Conservation (phyloP, 2,113 vertebrate genomes). For the Eurypyga helias region DNA sequence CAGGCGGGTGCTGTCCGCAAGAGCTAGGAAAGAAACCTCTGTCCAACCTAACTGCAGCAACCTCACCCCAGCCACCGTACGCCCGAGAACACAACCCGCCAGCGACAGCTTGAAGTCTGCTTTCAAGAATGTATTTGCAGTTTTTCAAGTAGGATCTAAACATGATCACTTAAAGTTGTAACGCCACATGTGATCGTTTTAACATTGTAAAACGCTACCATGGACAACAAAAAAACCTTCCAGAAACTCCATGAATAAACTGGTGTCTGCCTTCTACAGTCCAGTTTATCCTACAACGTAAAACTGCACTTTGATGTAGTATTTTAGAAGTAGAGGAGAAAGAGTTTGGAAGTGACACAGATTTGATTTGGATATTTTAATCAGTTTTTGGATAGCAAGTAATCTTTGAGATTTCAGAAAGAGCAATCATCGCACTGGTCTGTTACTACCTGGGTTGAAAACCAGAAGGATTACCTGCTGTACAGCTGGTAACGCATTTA, state of each 20-base stretch:
- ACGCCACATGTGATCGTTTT: neutral
- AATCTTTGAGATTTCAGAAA: neutral
- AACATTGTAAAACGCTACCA: neutral
- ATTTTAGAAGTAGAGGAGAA: neutral
- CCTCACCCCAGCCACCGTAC: too few species aligned
- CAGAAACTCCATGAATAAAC: neutral
- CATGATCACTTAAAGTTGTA: accelerated
- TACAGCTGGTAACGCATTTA: accelerated
- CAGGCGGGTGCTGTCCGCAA: neutral
- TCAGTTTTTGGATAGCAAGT: neutral
- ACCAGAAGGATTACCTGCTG: accelerated
- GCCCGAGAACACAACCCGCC: neutral
- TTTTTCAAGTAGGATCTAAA: neutral
- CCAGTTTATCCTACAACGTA: neutral
- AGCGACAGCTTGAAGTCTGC: neutral
- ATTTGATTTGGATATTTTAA: neutral
- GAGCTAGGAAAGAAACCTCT: neutral
- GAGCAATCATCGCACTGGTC: accelerated
- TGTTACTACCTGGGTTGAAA: accelerated
- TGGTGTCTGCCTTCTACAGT: neutral
- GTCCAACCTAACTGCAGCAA: neutral
- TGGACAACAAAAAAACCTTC: neutral
- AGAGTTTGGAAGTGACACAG: accelerated
- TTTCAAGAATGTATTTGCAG: neutral
- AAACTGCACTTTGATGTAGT: neutral